Conservation (phyloP, 2,888 invertebrate genomes). For the Xestia xanthographa region DNA sequence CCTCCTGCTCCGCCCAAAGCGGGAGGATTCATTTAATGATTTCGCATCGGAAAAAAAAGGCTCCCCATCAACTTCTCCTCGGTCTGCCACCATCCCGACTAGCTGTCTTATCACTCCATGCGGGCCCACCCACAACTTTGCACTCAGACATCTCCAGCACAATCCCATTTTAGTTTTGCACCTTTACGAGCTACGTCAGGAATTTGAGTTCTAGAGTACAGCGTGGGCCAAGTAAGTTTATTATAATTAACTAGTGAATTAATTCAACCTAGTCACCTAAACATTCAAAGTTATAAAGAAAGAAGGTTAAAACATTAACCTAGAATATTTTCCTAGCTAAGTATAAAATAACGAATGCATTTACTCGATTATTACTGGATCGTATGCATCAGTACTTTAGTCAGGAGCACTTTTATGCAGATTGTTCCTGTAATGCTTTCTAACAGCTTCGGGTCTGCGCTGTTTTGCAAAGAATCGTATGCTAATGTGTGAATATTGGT, state of each 20-base stretch:
- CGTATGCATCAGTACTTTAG: slow-evolving; percentile 34
- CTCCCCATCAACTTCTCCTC: no score
- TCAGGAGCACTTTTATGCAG: slow-evolving; percentile 49
- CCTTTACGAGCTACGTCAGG: background rate
- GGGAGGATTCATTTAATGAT: no score
- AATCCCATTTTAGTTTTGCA: background rate
- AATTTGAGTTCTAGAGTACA: background rate
- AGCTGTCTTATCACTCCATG: background rate
- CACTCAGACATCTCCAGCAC: background rate
- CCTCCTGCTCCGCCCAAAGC: no score
- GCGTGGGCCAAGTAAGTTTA: background rate
- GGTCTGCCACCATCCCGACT: background rate
- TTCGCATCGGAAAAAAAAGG: no score
- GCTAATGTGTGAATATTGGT: slow-evolving; percentile 17
- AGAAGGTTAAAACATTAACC: background rate
- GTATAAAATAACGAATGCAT: slow-evolving; percentile 37
- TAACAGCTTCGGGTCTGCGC: background rate
- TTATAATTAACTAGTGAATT: background rate
- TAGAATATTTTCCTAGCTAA: slow-evolving; percentile 9
- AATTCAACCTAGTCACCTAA: background rate
- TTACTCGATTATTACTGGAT: slow-evolving; percentile 31
- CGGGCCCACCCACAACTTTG: no score
- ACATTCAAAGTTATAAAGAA: background rate
- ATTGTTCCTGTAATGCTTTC: slow-evolving; percentile 46
- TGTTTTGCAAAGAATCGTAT: slow-evolving; percentile 13